Percentiles rank a stretch among this genome's conserved stretches.
phyloP scores from a whole-genome alignment of 2,888 invertebrate species.

The Hypena proboscidalis region DNA sequence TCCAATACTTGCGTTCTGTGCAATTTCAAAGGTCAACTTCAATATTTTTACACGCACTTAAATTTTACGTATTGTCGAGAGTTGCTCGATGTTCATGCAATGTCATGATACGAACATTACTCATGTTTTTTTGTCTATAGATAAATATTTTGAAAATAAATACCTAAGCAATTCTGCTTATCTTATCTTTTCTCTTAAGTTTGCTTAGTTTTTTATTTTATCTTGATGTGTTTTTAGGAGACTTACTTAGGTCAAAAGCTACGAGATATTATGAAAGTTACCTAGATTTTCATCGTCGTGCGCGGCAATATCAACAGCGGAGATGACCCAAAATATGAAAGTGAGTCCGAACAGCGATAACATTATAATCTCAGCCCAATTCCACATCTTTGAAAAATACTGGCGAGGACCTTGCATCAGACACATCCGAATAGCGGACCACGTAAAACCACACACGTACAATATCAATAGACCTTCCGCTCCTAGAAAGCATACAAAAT shows the following conservation, averaged over 20 bases:
- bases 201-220: too few relatives aligned
- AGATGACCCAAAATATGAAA: constrained; percentile 87
- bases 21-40: constrained; percentile 21
- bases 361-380: constrained; percentile 87
- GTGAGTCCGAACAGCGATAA: constrained; percentile 85
- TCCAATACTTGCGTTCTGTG: constrained; percentile 88
- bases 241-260: too few relatives aligned
- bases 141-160: too few relatives aligned
- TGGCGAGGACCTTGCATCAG: constrained; percentile 83
- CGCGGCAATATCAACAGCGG: constrained; percentile 75
- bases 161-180: too few relatives aligned
- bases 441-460: constrained; percentile 84
- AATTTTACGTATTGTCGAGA: too few relatives aligned
- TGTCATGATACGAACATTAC: too few relatives aligned
- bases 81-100: too few relatives aligned
- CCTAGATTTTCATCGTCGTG: constrained; percentile 33
- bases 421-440: constrained; percentile 84
- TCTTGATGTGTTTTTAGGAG: too few relatives aligned
- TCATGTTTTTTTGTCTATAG: too few relatives aligned
- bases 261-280: too few relatives aligned
- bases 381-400: constrained; percentile 86
- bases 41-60: too few relatives aligned
- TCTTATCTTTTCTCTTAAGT: too few relatives aligned
- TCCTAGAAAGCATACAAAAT: constrained; percentile 38
- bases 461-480: constrained; percentile 67